These are phyloP conservation scores for Caranx melampygus DNA, from an alignment of 2,113 vertebrate species.

Conservation along the genomic window DNA sequence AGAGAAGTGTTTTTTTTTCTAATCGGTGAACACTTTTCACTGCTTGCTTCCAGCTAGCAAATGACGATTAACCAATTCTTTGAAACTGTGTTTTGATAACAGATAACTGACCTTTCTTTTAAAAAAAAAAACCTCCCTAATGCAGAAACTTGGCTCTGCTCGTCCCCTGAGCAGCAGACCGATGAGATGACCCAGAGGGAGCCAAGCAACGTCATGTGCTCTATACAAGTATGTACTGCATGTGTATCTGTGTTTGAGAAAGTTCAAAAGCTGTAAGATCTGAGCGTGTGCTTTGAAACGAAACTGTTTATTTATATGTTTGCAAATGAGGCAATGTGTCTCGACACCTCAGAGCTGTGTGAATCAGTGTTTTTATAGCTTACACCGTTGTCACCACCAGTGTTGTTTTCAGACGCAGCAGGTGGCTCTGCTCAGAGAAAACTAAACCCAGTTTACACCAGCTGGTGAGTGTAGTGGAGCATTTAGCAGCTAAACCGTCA, in stretches of 20 bases:
- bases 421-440: background rate
- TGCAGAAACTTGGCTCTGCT: conserved; percentile 79
- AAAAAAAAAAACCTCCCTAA: background rate
- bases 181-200: conserved; percentile 59
- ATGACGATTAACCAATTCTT: background rate
- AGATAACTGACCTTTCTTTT: background rate
- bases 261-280: background rate
- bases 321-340: background rate
- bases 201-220: conserved; percentile 69
- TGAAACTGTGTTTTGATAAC: background rate
- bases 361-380: background rate
- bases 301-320: background rate
- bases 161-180: conserved; percentile 37
- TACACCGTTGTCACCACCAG: too few species aligned
- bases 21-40: background rate
- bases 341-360: background rate
- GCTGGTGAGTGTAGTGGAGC: too few species aligned
- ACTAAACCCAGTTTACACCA: too few species aligned
- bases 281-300: too few species aligned
- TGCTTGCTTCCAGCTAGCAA: background rate
- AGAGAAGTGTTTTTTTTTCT: background rate
- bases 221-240: conserved; percentile 72
- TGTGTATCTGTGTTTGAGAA: background rate
- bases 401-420: background rate
- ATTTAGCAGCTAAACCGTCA: too few species aligned